A percentile compares a stretch with the other conserved stretches of the same genome.
phyloP scores from a whole-genome alignment of 2,797 vertebrate genomes.

The Pseudotriccus pelzelni region DNA sequence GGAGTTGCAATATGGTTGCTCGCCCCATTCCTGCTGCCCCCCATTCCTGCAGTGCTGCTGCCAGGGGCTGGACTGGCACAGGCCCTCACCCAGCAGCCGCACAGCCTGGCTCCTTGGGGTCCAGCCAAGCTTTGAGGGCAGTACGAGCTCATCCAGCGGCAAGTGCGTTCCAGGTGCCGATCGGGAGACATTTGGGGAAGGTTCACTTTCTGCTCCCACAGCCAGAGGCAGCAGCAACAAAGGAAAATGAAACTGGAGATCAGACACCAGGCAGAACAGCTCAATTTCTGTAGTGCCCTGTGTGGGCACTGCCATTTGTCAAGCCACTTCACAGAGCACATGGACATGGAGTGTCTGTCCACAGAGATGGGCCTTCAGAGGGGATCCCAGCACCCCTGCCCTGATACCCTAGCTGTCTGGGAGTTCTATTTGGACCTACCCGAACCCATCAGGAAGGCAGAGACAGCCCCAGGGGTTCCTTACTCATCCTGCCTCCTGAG shows the following conservation, averaged over 20 bases:
- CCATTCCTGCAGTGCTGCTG: not conserved
- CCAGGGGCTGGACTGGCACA: not conserved
- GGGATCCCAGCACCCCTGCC: not conserved
- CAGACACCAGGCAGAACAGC: not conserved
- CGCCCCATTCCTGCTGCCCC: not conserved
- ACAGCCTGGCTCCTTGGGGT: not conserved
- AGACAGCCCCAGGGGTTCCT: not conserved
- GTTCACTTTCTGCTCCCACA: not conserved
- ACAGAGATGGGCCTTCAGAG: not conserved
- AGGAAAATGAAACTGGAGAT: not conserved
- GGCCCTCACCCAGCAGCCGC: too few species aligned
- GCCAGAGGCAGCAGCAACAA: not conserved
- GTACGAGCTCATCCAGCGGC: not conserved
- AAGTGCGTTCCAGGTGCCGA: not conserved
- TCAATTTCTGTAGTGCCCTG: not conserved
- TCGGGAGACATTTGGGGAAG: not conserved
- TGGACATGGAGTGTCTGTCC: fast-evolving
- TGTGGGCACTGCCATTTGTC: not conserved
- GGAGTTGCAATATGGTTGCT: conserved; percentile 25
- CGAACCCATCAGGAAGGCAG: not conserved
- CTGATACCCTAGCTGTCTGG: not conserved
- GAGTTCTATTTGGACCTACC: fast-evolving
- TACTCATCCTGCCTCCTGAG: not conserved
- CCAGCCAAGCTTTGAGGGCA: not conserved
- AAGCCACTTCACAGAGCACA: not conserved